Base-by-base conservation (phyloP, 2,113 vertebrate genomes). In the Apodemus sylvaticus region DNA sequence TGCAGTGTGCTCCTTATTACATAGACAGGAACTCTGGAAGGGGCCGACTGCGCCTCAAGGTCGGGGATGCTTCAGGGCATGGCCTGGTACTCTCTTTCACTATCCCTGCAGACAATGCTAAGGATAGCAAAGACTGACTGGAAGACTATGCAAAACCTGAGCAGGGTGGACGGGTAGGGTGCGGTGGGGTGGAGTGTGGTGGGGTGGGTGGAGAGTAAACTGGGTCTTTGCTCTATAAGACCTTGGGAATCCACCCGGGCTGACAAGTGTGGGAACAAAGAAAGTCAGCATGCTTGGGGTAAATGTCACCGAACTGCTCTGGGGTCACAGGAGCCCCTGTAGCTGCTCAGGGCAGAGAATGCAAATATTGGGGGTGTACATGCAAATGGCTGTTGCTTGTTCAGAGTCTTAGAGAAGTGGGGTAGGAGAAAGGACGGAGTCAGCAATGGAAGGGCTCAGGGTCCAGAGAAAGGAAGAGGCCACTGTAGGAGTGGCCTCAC, bases 261-360 rank as follows among this genome's bases (percentile, higher is more conserved):
- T 66, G 60, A 45, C 0, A 7, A n/a, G 29, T 1, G 0, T 31
- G 34, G 89, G 48, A 39, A 76, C 70, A 81, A 74, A 66, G 42
- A 4, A 20, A 22, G 16, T 85, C 24, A 34, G 22, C 2, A 8
- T 88, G 16, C 26, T 1, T 0, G n/a, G n/a, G n/a, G 12, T 51
- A 36, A 42, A 64, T 66, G 34, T 45, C 71, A 66, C 83, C 26
- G 11, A 76, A 53, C 36, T 68, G 51, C 79, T 64, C 2, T 51
- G 79, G 31, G 66, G 71, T 7, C 34, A 24, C 70, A 79, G 34
- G 55, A 42, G 94, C 29, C 60, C 62, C 4, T 0, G 6, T 34
- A 24, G 39, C 62, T 85, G 31, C 66, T 29, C 22, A 58, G 66
- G 7, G 62, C 53, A 29, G 58, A 58, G 5, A 5, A 34, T 20